phyloP scores from a whole-genome alignment of 2,113 vertebrate species.

The Calidris pygmaea region DNA sequence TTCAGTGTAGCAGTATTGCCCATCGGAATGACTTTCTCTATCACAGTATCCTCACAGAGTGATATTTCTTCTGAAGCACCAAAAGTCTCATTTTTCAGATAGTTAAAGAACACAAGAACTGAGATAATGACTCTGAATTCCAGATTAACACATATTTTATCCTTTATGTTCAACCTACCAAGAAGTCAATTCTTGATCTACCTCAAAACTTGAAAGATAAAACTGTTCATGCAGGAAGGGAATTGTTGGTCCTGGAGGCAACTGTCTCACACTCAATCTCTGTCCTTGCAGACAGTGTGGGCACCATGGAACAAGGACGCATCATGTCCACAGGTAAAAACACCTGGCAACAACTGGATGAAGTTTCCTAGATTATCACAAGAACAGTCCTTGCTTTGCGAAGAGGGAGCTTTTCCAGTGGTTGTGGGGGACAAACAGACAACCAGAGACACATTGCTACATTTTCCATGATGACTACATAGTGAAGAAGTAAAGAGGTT shows the following conservation, averaged over 20 bases:
- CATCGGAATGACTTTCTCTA: background rate
- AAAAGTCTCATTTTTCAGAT: background rate
- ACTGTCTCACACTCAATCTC: background rate
- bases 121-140: background rate
- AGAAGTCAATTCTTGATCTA: background rate
- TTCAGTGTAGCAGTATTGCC: background rate
- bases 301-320: background rate
- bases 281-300: background rate
- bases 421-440: too few relatives aligned
- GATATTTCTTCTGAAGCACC: background rate
- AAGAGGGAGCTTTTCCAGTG: background rate
- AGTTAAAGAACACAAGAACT: background rate
- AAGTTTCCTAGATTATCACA: background rate
- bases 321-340: background rate
- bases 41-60: background rate
- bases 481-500: background rate
- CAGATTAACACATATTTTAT: background rate
- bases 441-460: background rate
- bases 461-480: background rate
- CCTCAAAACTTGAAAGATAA: background rate
- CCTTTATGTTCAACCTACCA: background rate
- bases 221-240: background rate
- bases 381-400: background rate
- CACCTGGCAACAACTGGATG: background rate
- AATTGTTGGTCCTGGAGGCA: background rate